These are phyloP conservation scores for Urocyon cinereoargenteus DNA, from an alignment of 2,797 vertebrate species.

Conservation along the genomic window DNA sequence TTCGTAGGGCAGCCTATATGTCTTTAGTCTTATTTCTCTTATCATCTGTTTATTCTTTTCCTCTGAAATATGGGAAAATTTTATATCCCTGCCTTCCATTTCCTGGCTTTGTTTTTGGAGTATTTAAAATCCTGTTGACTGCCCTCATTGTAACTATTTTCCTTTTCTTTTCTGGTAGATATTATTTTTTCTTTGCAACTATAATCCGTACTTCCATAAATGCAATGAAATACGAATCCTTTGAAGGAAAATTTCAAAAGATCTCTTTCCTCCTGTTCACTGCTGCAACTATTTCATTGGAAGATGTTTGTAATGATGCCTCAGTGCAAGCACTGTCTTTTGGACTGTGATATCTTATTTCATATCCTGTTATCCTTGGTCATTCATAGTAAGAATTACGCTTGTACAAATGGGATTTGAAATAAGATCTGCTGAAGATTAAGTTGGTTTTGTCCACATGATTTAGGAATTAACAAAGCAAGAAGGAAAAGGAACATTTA, in stretches of 20 bases:
- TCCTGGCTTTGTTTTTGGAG: not conserved
- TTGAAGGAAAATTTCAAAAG: slow-evolving; percentile 24
- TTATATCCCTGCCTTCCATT: not conserved
- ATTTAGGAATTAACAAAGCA: not conserved
- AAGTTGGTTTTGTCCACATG: not conserved
- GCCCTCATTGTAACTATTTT: not conserved
- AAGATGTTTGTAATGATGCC: not conserved
- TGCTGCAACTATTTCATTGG: not conserved
- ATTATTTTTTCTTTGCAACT: not conserved
- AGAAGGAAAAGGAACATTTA: not conserved
- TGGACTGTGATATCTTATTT: not conserved
- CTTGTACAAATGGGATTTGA: not conserved
- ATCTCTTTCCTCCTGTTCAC: not conserved
- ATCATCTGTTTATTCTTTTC: not conserved
- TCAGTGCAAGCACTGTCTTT: not conserved
- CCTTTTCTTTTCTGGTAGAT: not conserved
- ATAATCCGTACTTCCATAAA: not conserved
- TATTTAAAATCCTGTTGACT: not conserved
- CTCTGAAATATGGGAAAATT: not conserved
- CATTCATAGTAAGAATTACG: not conserved
- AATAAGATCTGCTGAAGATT: not conserved
- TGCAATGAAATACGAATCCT: not conserved
- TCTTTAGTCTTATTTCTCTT: not conserved
- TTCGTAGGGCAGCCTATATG: not conserved
- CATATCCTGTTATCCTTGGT: not conserved